Evolutionary conservation across 2,797 vertebrate genomes (phyloP), one percentile per base, ranked within the genome.

Genomic region (Oreonectes daqikongensis): DNA sequence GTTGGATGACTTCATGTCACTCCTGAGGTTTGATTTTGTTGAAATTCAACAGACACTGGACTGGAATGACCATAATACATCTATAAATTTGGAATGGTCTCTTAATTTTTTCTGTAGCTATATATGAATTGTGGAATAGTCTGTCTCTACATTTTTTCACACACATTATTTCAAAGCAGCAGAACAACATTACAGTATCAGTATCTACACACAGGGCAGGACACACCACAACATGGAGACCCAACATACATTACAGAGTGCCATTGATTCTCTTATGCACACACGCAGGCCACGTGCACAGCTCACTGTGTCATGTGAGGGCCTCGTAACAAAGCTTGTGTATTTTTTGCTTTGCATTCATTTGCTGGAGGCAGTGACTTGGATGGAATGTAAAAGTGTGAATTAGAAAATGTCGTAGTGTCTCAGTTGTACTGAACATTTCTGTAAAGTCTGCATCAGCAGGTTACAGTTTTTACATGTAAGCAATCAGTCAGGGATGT

Each of bases 281-380:
- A 46, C 24, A 69, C 48, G 32, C 28, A 52, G 55, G 83, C 86
- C 90, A 91, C 80, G 81, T 92, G 90, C 81, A 85, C 55, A 76
- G 71, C 81, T 84, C 76, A 84, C 82, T 74, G 82, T 40, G 76
- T 91, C 90, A 89, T 90, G 88, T 89, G 89, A 88, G 85, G 86
- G 78, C 81, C 38, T 38, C 81, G 53, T 74, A 77, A 82, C 83
- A 81, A 57, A 42, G 10, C 48, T 66, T 68, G 83, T 83, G 55
- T 57, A 77, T 50, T 71, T 50, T 24, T 40, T 81, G 50, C 50
- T 77, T 50, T 70, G 40, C 32, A 24, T 52, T 48, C 38, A 46
- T 52, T 14, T 61, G 63, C 24, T 63, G 4, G 7, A 74, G 32
- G 5, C 46, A 65, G 24, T 28, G 46, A 3, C 50, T 22, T 52